Evolutionary conservation across 1,140 invertebrate species (phyloP).

Genomic region (Neuroterus valhalla): DNA sequence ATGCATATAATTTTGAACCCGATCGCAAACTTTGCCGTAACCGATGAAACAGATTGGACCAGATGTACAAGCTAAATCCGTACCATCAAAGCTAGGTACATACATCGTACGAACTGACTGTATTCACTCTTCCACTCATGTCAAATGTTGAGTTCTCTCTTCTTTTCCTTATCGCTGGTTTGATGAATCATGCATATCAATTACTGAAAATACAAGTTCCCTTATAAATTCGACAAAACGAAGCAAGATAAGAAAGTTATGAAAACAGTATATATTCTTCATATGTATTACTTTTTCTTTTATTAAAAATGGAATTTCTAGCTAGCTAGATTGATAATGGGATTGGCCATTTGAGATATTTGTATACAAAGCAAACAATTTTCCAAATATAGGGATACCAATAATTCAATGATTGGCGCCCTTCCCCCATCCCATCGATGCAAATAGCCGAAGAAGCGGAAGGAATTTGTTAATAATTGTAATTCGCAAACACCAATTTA

Average conservation of each 20-base stretch:
- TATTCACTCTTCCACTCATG: conserved; percentile 41
- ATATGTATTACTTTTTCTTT: too few relatives aligned
- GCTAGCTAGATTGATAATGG: too few relatives aligned
- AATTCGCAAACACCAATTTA: conserved; percentile 6
- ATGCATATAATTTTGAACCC: conserved; percentile 24
- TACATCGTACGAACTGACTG: conserved; percentile 40
- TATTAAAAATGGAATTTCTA: too few relatives aligned
- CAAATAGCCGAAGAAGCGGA: conserved; percentile 46
- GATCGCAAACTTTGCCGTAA: conserved; percentile 37
- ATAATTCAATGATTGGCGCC: conserved; percentile 6
- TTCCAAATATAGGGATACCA: background rate
- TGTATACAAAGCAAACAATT: background rate
- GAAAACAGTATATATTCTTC: too few relatives aligned
- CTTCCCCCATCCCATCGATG: conserved; percentile 34
- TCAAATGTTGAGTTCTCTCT: conserved; percentile 37
- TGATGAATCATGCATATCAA: too few relatives aligned
- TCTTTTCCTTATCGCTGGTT: conserved; percentile 46
- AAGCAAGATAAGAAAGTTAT: too few relatives aligned
- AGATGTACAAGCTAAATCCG: conserved; percentile 61
- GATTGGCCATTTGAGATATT: background rate
- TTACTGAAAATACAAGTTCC: too few relatives aligned
- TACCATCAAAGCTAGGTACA: conserved; percentile 41
- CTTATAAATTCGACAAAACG: too few relatives aligned
- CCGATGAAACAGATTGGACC: conserved; percentile 51
- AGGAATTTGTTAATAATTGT: conserved; percentile 59